phyloP scores from a whole-genome alignment of 2,888 invertebrate species.

The Mactromeris polynyma region DNA sequence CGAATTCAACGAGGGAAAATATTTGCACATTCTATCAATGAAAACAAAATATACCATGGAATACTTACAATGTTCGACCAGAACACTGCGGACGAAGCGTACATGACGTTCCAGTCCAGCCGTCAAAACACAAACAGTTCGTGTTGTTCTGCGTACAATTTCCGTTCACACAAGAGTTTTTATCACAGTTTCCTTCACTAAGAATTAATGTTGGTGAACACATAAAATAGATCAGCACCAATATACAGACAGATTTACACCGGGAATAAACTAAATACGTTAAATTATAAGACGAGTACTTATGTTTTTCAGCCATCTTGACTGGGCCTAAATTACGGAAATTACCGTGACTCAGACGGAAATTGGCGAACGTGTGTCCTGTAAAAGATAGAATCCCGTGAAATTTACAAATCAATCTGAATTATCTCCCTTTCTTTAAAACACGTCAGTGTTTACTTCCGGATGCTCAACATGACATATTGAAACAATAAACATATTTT shows the following conservation, averaged over 20 bases:
- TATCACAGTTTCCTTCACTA: constrained; percentile 44
- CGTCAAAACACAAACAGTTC: constrained; percentile 93
- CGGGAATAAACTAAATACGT: constrained; percentile 15
- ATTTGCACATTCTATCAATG: too few species aligned
- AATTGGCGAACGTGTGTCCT: neutral
- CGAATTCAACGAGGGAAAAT: too few species aligned
- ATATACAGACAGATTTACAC: neutral
- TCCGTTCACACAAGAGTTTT: constrained; percentile 55
- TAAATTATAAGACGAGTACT: neutral
- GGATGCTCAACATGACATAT: neutral
- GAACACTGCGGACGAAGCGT: constrained; percentile 89
- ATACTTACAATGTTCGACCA: constrained; percentile 77
- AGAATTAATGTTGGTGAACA: constrained; percentile 41
- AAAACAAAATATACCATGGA: neutral
- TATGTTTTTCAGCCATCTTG: constrained; percentile 49
- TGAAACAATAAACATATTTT: neutral
- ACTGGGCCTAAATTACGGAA: constrained; percentile 15
- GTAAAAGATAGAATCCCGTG: neutral
- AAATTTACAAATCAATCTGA: neutral
- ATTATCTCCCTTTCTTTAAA: neutral
- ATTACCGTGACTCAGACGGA: neutral
- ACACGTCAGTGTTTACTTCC: constrained; percentile 9
- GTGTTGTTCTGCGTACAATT: constrained; percentile 92
- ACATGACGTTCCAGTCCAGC: constrained; percentile 95
- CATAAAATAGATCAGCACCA: constrained; percentile 26